Evolutionary conservation across 1,140 invertebrate species (phyloP), one percentile per base, ranked within the genome.

Genomic region (Chelonus insularis): DNA sequence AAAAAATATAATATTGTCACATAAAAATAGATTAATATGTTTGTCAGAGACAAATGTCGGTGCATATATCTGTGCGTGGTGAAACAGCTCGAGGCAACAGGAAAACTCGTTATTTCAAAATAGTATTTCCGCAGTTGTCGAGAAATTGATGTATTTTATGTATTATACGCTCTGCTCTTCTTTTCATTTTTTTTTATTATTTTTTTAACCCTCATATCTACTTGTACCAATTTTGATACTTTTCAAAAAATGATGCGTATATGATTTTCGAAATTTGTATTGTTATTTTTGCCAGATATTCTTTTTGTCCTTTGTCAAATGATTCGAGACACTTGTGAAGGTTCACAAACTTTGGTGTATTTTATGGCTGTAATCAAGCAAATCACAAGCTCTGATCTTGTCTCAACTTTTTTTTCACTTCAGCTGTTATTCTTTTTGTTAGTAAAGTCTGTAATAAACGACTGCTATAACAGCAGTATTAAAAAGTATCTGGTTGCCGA

Each of bases 71-170:
- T 55, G 34, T 37, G 36, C 52, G 52, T 55, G 52, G 21, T 37
- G 20, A 55, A 55, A 55, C 7, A 21, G 34, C 47, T 23, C 8
- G 34, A 37, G 34, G 52, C 52, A 2, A 39, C 18, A 21, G 12
- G 14, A 29, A 39, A 55, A 55, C 52, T 55, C 52, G 36, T 55
- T 39, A 55, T 55, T 55, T 21, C 7, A 20, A 55, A 55, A 55
- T 55, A 39, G 36, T 29, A 37, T 55, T 36, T 55, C 52, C 36
- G 34, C 52, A 18, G 34, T 55, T 55, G 32, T 55, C 20, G 52
- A 39, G 50, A 23, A 34, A 55, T 55, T 55, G 52, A 14, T 55
- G 21, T 23, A n/a, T n/a, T n/a, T n/a, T n/a, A n/a, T n/a, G n/a
- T n/a, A n/a, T n/a, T n/a, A 8, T 23, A 14, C 16, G 37, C 21